Base-by-base conservation (phyloP, 2,888 invertebrate genomes). In the Erebia ligea region DNA sequence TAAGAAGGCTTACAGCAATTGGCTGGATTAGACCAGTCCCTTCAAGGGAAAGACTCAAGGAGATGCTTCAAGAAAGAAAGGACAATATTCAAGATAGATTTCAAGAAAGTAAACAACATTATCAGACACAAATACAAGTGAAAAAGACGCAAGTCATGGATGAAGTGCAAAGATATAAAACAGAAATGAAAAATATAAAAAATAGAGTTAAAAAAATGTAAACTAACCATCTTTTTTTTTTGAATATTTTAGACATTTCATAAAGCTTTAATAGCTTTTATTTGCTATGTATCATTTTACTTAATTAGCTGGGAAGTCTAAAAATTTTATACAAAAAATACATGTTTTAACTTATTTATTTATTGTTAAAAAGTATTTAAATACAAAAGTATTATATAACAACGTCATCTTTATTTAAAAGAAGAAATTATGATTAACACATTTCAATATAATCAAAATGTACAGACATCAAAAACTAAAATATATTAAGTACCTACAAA, bases 11-110 rank as follows among this genome's bases (percentile, higher is more conserved):
- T 76, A 96, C 95, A 78, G 94, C 95, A 79, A 94, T 95, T 84
- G 98, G 98, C 65, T 96, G 96, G 86, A 96, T 98, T 72, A 96
- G 96, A 84, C 97, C 97, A n/a, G 95, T 97, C 48, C 96, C 97
- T 19, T 95, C 95, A 25, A 92, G 91, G 68, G 94, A 95, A 78
- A 85, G 95, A 76, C 87, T 96, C 11, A 95, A 95, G 82, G 94
- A 95, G 81, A 95, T 96, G 88, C 90, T 95, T 74, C 90, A 94
- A 77, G 95, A 94, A 77, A 93, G 92, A 76, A 95, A 94, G 81
- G 95, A 94, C 45, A 94, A 94, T 76, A 78, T 96, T 40, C 94
- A 95, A 75, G 94, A 95, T 76, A 93, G 94, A 76, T 94, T 95
- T 71, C 94, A 94, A 79, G 95, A 95, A 76, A 93, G 93, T 64